Base-by-base conservation (phyloP, 2,888 invertebrate species). In the Brachypalpus laphriformis region DNA sequence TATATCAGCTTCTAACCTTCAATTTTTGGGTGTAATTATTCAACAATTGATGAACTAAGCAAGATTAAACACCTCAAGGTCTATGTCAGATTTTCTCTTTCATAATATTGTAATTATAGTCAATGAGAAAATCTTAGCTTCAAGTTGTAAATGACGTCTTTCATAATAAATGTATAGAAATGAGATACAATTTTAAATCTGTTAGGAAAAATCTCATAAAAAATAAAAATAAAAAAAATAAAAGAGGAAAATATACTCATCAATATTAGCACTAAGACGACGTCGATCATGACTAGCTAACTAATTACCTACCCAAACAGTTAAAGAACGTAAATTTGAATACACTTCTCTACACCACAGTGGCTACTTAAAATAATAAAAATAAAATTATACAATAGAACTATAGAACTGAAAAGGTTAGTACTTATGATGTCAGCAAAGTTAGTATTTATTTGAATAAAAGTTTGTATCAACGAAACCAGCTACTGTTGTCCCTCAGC, bases 401-500 rank as follows among this genome's bases (percentile, higher is more conserved):
- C 61, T 18, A 56, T 25, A 47, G 40, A 57, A 63, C 63, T 18
- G 49, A 49, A 47, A 42, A 37, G 6, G 61, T 77, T 82, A 68
- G 77, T 77, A 83, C 49, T 54, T 63, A 57, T 78, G 56, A 63
- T 74, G 70, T 47, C 61, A 63, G 56, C 37, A 63, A 78, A 57
- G 74, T 65, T 75, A 83, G 70, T 71, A 74, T 54, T 28, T 28
- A 34, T 54, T 76, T 3, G 57, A 31, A 31, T 49, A 59, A 59
- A 47, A 61, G 34, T 63, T 54, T 37, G 61, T 18, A 61, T 63
- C 63, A 74, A 74, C 42, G 61, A 66, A 80, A 83, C 70, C 83
- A 74, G 78, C 74, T 83, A 74, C 61, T 34, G 74, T 80, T 51
- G 74, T 66, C 63, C 54, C 61, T 68, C 70, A 65, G 80, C 68